A percentile compares a stretch with the other conserved stretches of the same genome.
Evolutionary conservation across 2,113 vertebrate genomes (phyloP).

Genomic region (Orientallactaga bullata): DNA sequence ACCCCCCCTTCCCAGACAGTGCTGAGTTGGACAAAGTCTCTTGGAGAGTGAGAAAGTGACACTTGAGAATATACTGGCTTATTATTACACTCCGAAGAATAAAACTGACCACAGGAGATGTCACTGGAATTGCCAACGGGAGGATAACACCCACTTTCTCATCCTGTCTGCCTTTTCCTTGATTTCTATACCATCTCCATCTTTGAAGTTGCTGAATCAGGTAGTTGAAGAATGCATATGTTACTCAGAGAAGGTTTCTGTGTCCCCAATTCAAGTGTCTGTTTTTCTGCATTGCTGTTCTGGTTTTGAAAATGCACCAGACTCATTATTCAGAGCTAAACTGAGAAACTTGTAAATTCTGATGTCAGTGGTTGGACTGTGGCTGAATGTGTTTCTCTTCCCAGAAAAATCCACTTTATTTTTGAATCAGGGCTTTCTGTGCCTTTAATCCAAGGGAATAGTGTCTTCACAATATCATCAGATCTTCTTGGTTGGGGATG

Average conservation of each 20-base stretch:
- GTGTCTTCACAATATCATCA: slow-evolving; percentile 9
- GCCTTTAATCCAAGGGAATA: background rate
- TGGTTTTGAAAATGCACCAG: slow-evolving; percentile 32
- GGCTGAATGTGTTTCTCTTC: slow-evolving; percentile 31
- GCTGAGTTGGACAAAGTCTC: slow-evolving; percentile 75
- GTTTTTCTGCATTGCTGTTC: slow-evolving; percentile 21
- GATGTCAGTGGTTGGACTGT: background rate
- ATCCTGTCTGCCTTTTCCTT: slow-evolving; percentile 50
- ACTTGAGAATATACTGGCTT: slow-evolving; percentile 75
- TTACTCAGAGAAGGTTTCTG: slow-evolving; percentile 21
- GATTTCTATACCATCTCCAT: slow-evolving; percentile 5
- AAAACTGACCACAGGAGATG: slow-evolving; percentile 71
- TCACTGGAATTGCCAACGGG: slow-evolving; percentile 27
- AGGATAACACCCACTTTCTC: slow-evolving; percentile 35
- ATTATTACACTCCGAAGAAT: slow-evolving; percentile 77
- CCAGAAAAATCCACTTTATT: slow-evolving; percentile 25
- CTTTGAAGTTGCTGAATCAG: slow-evolving; percentile 47
- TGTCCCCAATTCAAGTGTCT: background rate
- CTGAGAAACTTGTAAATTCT: slow-evolving; percentile 35
- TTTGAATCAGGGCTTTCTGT: slow-evolving; percentile 16
- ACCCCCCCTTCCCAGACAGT: slow-evolving; percentile 44
- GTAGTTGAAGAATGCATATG: background rate
- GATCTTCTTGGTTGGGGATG: background rate
- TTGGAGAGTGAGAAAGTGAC: slow-evolving; percentile 69
- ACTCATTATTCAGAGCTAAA: background rate